Percentiles rank a stretch among this genome's conserved stretches.
phyloP scores from a whole-genome alignment of 2,888 invertebrate species.

The Ochlodes sylvanus region DNA sequence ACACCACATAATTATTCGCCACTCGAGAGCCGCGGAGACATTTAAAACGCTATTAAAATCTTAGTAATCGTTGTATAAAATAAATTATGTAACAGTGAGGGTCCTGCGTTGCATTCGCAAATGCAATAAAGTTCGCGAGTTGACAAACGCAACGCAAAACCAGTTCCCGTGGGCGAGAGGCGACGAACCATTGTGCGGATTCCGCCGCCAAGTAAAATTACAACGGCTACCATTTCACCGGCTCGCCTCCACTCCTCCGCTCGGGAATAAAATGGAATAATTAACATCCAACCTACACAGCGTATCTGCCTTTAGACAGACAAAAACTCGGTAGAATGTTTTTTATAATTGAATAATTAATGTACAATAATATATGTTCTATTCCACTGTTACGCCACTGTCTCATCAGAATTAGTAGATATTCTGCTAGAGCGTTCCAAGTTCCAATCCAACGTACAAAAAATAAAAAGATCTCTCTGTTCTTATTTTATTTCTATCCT shows the following conservation, averaged over 20 bases:
- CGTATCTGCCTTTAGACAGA: slow-evolving; percentile 4
- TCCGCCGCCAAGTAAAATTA: slow-evolving; percentile 41
- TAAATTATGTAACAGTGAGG: slow-evolving; percentile 48
- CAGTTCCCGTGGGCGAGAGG: slow-evolving; percentile 70
- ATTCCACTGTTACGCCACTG: too few species aligned
- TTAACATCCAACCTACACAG: neutral
- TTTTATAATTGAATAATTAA: too few species aligned
- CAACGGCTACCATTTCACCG: slow-evolving; percentile 30
- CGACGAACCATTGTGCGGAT: slow-evolving; percentile 48
- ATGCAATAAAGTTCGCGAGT: slow-evolving; percentile 43
- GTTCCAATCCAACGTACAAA: too few species aligned
- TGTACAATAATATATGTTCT: too few species aligned
- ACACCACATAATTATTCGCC: slow-evolving; percentile 35
- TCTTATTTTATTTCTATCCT: too few species aligned
- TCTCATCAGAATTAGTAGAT: too few species aligned
- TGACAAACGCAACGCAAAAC: slow-evolving; percentile 59
- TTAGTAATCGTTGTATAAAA: slow-evolving; percentile 31
- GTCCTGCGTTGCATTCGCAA: slow-evolving; percentile 39
- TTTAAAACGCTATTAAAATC: slow-evolving; percentile 38
- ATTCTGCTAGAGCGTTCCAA: too few species aligned
- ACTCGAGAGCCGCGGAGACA: slow-evolving; percentile 33
- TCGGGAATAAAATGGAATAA: slow-evolving; percentile 25
- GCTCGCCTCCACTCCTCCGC: neutral
- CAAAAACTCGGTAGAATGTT: neutral
- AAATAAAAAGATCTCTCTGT: too few species aligned